phyloP scores from a whole-genome alignment of 2,113 vertebrate species.

The Athene cunicularia region DNA sequence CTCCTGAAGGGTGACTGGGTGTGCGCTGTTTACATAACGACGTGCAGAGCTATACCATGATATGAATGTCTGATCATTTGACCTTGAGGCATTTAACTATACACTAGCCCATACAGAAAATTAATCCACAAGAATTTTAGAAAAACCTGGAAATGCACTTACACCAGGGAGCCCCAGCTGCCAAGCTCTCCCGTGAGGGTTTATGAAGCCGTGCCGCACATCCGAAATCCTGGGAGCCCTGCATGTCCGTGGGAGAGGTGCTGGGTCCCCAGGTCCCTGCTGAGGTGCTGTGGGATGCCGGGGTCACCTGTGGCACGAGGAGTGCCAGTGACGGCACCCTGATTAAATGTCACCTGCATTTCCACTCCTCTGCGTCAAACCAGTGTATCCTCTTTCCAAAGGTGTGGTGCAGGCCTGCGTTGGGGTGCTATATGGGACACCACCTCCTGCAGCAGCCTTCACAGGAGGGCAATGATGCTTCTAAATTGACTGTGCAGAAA shows the following conservation, averaged over 20 bases:
- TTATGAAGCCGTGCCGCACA: neutral
- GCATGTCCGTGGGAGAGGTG: neutral
- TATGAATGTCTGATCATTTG: neutral
- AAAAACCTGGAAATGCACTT: neutral
- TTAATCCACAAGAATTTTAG: neutral
- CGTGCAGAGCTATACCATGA: neutral
- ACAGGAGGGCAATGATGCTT: rapidly evolving
- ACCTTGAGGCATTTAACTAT: neutral
- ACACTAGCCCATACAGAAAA: neutral
- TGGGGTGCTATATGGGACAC: too few relatives aligned
- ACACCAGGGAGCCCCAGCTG: neutral
- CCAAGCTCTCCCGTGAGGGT: neutral
- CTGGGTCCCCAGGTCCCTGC: neutral
- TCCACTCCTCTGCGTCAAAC: rapidly evolving
- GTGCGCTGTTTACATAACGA: neutral
- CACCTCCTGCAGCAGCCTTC: neutral
- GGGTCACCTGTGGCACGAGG: neutral
- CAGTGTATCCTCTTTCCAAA: neutral
- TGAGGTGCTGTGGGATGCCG: neutral
- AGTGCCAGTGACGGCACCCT: neutral
- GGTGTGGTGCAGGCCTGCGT: rapidly evolving
- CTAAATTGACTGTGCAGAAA: neutral
- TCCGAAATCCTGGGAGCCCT: neutral
- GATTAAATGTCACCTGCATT: neutral
- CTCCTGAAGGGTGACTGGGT: neutral